phyloP scores from a whole-genome alignment of 2,888 invertebrate genomes.

The Druceiella hillmani region DNA sequence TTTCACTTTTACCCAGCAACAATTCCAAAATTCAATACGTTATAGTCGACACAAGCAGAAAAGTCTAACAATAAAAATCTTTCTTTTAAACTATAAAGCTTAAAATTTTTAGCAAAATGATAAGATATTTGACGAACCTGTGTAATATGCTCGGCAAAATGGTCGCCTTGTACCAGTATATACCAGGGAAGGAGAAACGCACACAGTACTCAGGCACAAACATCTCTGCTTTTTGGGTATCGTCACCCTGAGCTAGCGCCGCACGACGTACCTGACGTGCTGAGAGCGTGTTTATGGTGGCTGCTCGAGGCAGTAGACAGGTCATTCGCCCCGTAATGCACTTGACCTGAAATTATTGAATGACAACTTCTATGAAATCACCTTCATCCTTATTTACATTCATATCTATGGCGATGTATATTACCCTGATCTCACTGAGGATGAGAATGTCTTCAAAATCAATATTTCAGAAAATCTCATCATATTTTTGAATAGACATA shows the following conservation, averaged over 20 bases:
- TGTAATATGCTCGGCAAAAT: constrained; percentile 82
- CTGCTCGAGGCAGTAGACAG: constrained; percentile 40
- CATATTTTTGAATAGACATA: too few relatives aligned
- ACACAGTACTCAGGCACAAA: constrained; percentile 87
- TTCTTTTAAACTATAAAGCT: too few relatives aligned
- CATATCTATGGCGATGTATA: too few relatives aligned
- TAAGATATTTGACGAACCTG: constrained; percentile 54
- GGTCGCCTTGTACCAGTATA: constrained; percentile 80
- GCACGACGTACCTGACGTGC: constrained; percentile 42
- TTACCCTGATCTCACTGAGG: too few relatives aligned
- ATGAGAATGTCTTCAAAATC: too few relatives aligned
- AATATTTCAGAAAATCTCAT: too few relatives aligned
- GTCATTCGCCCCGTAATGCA: constrained; percentile 43
- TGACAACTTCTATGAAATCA: background rate
- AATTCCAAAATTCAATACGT: too few relatives aligned
- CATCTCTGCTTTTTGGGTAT: constrained; percentile 49
- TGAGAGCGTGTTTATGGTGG: constrained; percentile 34
- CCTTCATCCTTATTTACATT: background rate
- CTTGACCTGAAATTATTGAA: constrained; percentile 32
- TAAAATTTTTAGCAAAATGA: too few relatives aligned
- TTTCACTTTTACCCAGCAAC: too few relatives aligned
- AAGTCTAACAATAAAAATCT: too few relatives aligned
- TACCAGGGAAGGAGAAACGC: constrained; percentile 62
- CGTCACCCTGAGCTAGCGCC: constrained; percentile 48
- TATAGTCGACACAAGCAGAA: too few relatives aligned